phyloP scores from a whole-genome alignment of 1,140 invertebrate genomes.

The Bicyclus anynana region DNA sequence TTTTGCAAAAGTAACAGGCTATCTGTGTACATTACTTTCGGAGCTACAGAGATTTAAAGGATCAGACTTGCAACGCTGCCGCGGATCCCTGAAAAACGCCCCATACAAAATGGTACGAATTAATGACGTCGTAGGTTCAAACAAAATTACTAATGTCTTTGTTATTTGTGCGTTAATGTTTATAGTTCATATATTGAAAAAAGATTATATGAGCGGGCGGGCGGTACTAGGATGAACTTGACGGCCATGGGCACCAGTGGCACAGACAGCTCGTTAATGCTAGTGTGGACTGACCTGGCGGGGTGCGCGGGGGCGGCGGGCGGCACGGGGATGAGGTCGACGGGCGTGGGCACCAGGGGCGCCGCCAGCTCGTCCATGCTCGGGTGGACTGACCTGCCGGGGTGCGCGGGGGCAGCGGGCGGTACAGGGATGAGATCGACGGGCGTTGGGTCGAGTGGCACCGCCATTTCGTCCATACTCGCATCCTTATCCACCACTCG shows the following conservation, averaged over 20 bases:
- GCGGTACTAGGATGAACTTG: slow-evolving; percentile 36
- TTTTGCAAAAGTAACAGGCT: no score
- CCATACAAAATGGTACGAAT: no score
- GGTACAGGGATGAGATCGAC: slow-evolving; percentile 37
- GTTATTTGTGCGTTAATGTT: no score
- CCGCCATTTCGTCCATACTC: slow-evolving; percentile 37
- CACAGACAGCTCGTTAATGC: slow-evolving; percentile 36
- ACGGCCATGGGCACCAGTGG: slow-evolving; percentile 10
- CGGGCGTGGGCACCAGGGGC: slow-evolving; percentile 4
- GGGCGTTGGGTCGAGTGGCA: slow-evolving; percentile 5
- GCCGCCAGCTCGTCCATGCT: slow-evolving; percentile 37
- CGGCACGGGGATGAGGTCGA: slow-evolving; percentile 37
- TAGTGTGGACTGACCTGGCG: slow-evolving; percentile 30
- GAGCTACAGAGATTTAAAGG: no score
- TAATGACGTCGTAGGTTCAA: no score
- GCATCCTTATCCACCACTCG: slow-evolving; percentile 47
- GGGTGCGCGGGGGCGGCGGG: slow-evolving; percentile 39
- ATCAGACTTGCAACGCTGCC: no score
- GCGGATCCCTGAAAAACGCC: no score
- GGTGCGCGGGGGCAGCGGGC: slow-evolving; percentile 39
- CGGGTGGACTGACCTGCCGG: slow-evolving; percentile 31
- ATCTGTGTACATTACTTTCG: no score
- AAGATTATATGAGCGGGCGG: no score
- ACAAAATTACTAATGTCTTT: no score
- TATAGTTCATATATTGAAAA: no score